A percentile compares a stretch with the other conserved stretches of the same genome.
Evolutionary conservation across 2,113 vertebrate genomes (phyloP).

Genomic region (Aramus guarauna): DNA sequence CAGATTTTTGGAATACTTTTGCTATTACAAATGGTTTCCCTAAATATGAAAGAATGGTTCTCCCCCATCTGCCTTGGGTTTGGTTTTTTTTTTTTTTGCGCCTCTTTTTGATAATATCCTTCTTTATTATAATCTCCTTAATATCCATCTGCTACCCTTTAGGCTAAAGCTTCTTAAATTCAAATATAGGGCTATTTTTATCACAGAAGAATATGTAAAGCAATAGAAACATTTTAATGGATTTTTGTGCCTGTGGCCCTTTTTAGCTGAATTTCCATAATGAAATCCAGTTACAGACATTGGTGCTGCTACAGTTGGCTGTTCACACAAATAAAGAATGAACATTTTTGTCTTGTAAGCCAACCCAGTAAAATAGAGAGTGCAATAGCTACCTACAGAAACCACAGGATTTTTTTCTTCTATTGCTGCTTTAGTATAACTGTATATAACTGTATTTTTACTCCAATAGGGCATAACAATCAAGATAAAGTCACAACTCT

Average conservation of each 20-base stretch:
- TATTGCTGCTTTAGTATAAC: neutral
- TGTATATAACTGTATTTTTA: constrained; percentile 3
- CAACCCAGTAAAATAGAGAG: constrained; percentile 2
- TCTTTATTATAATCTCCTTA: constrained; percentile 81
- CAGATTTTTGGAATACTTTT: constrained; percentile 9
- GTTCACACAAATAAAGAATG: constrained; percentile 65
- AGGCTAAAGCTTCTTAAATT: constrained; percentile 78
- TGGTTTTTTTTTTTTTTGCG: constrained; percentile 11
- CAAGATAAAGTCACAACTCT: neutral
- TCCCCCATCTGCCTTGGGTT: neutral
- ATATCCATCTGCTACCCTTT: constrained; percentile 79
- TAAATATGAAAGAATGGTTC: constrained; percentile 48
- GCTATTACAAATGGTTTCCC: constrained; percentile 37
- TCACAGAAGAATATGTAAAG: constrained; percentile 78
- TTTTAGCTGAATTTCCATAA: constrained; percentile 77
- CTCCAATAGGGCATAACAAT: neutral
- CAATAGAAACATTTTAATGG: constrained; percentile 80
- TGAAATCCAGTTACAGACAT: constrained; percentile 76
- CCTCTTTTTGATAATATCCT: constrained; percentile 69
- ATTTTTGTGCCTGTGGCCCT: constrained; percentile 76
- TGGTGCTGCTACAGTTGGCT: constrained; percentile 67
- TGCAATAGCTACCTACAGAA: neutral
- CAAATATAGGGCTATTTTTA: constrained; percentile 79
- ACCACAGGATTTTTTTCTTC: neutral
- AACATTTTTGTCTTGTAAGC: constrained; percentile 28